These are phyloP conservation scores for Eleutherodactylus coqui DNA, from an alignment of 2,797 vertebrate species.

Conservation along the genomic window DNA sequence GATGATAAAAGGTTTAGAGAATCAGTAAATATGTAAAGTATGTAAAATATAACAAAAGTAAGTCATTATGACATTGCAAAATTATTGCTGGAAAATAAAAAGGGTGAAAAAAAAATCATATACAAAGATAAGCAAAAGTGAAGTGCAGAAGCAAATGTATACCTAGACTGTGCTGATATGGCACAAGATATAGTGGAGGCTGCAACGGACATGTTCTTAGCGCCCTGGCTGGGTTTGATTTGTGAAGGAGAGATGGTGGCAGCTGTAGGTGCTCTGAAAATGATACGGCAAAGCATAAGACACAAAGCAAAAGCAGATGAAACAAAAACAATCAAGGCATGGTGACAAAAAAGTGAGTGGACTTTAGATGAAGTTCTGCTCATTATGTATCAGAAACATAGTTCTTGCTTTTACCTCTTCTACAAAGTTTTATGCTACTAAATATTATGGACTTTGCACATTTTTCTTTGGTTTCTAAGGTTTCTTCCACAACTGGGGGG, in stretches of 20 bases:
- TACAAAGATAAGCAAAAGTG: constrained; percentile 35
- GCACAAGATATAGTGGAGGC: constrained; percentile 77
- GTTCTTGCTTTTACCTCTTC: not conserved
- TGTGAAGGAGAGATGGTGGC: constrained; percentile 69
- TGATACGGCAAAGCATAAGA: constrained; percentile 71
- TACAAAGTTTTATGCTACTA: not conserved
- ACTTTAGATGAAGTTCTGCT: constrained; percentile 34
- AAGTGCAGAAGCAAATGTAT: constrained; percentile 66
- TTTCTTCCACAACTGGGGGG: too few species aligned
- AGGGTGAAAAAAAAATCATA: constrained; percentile 24
- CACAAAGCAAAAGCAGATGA: constrained; percentile 30
- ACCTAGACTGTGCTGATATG: constrained; percentile 79
- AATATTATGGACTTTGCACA: too few species aligned
- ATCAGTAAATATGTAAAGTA: not conserved
- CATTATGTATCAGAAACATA: not conserved
- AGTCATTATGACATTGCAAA: not conserved
- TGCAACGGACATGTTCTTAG: constrained; percentile 75
- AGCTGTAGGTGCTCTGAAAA: constrained; percentile 74
- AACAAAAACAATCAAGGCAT: not conserved
- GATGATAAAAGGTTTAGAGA: not conserved
- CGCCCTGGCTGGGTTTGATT: constrained; percentile 68
- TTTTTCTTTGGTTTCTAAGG: too few species aligned
- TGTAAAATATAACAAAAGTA: not conserved
- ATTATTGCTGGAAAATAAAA: not conserved
- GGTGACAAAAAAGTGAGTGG: not conserved